Evolutionary conservation across 2,888 invertebrate genomes (phyloP).

Genomic region (Oscheius sp.): DNA sequence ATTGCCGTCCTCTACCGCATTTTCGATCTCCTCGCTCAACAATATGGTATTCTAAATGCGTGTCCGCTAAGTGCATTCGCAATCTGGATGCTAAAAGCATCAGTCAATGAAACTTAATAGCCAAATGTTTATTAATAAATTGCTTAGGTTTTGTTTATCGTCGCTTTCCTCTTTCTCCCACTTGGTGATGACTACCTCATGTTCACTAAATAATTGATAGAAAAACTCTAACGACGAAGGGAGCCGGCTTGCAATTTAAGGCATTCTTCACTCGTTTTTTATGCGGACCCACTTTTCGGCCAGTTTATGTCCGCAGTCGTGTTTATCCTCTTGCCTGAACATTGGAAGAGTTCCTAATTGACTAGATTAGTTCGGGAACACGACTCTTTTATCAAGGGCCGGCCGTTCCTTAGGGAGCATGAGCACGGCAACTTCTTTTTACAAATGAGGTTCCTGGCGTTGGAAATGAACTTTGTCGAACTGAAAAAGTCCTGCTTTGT

Average conservation of each 20-base stretch:
- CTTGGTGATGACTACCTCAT: slow-evolving; percentile 4
- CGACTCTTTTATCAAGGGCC: slow-evolving; percentile 25
- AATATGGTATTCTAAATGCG: slow-evolving; percentile 20
- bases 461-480: not conserved
- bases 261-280: not conserved
- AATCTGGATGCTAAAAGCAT: slow-evolving; percentile 1
- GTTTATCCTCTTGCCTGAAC: slow-evolving; percentile 10
- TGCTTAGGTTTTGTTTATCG: too few relatives aligned
- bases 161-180: not conserved
- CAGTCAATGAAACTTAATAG: not conserved
- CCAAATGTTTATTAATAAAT: too few relatives aligned
- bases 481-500: too few relatives aligned
- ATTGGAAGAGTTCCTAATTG: slow-evolving; percentile 21
- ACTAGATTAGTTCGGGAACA: slow-evolving; percentile 28
- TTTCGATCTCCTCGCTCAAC: not conserved
- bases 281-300: not conserved
- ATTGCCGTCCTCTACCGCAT: not conserved
- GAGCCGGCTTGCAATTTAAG: slow-evolving; percentile 8
- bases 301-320: slow-evolving; percentile 1
- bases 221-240: not conserved
- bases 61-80: slow-evolving; percentile 17
- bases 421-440: slow-evolving; percentile 3
- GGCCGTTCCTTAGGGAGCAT: slow-evolving; percentile 19
- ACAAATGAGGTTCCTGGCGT: not conserved
- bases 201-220: slow-evolving; percentile 20